Evolutionary conservation across 2,888 invertebrate species (phyloP), one percentile per base, ranked within the genome.

Genomic region (Nowickia ferox): DNA sequence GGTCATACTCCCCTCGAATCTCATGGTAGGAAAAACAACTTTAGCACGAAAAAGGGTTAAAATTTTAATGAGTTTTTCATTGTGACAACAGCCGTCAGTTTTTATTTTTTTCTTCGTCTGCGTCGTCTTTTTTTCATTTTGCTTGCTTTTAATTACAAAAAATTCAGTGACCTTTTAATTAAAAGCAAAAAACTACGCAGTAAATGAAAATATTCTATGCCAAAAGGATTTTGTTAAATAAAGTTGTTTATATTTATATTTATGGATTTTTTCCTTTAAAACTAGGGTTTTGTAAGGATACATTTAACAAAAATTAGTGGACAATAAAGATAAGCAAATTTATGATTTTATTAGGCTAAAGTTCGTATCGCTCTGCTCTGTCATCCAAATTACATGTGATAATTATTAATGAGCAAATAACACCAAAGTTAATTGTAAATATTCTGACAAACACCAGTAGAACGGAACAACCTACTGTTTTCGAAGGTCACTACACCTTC

Each of bases 61-160:
- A 57, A 55, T 72, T 71, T 77, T 79, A 84, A 84, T 84, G 55
- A 84, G 84, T 79, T 84, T 84, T 82, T 75, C 53, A 68, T 84
- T 69, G 55, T 51, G 55, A 57, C 59, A 66, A 72, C 57, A 65
- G 72, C 51, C 78, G 68, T 15, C 61, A 46, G 46, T 63, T 61
- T 61, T 74, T 30, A 42, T 48, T 44, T 19, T 74, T 13, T 61
- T 19, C 66, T 40, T 59, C 51, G 66, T 77, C 77, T 57, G 46
- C 13, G 6, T 17, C 11, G 11, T 48, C 61, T 71, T 59, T 65
- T 55, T 44, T 44, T 5, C 44, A 57, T 46, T 6, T 44, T 71
- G 19, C 30, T 57, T 66, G 55, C 46, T 78, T 78, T 78, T 84
- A 84, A 84, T 84, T 84, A 74, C 55, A 61, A 9, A 84, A 74